Conservation (phyloP, 2,113 vertebrate genomes). For the Acrocephalus kingi region DNA sequence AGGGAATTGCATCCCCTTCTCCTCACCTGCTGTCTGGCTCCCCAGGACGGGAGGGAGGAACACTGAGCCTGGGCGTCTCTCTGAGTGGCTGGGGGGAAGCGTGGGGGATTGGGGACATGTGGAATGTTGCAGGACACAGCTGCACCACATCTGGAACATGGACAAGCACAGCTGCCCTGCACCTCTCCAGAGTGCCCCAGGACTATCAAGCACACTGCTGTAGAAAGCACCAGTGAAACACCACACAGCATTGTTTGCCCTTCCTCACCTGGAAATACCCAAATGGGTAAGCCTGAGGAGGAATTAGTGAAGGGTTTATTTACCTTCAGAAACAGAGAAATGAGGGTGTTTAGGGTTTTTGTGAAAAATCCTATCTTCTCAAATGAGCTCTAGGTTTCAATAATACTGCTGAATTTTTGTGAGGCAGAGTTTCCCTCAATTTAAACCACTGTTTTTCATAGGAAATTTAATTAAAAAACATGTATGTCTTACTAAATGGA, state of each 20-base stretch:
- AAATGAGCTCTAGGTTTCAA: constrained; percentile 7
- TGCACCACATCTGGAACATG: neutral
- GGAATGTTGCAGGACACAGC: neutral
- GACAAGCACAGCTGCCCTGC: neutral
- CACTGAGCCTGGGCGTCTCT: neutral
- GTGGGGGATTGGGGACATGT: fast-evolving
- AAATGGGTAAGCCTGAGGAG: neutral
- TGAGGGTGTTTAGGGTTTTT: neutral
- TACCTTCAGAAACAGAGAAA: neutral
- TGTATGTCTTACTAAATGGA: constrained; percentile 42
- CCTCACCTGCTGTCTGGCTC: neutral
- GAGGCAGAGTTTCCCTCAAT: neutral
- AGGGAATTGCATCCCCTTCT: neutral
- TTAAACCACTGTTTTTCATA: constrained; percentile 33
- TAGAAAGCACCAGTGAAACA: neutral
- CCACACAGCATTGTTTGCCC: neutral
- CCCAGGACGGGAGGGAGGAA: neutral
- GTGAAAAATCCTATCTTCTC: neutral
- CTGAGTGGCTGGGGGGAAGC: neutral
- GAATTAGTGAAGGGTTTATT: neutral
- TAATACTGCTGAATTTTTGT: neutral
- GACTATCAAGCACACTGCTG: neutral
- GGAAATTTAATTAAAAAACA: constrained; percentile 50
- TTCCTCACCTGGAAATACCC: neutral
- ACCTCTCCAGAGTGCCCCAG: fast-evolving